A percentile compares a stretch with the other conserved stretches of the same genome.
phyloP scores from a whole-genome alignment of 2,888 invertebrate genomes.

The Deroplatys truncata region DNA sequence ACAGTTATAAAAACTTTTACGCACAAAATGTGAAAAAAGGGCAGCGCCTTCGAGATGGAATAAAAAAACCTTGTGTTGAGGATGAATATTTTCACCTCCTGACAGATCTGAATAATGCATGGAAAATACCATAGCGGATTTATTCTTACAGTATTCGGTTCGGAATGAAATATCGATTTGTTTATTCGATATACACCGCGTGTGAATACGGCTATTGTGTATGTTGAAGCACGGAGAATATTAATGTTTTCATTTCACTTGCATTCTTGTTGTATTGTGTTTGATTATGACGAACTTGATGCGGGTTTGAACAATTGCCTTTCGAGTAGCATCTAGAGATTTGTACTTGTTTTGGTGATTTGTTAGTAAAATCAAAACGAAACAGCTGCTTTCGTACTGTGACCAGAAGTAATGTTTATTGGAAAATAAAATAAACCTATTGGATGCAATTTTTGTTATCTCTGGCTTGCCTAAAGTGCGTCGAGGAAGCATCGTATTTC shows the following conservation, averaged over 20 bases:
- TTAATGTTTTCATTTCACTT: background rate
- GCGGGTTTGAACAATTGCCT: background rate
- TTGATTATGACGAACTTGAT: background rate
- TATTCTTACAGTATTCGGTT: background rate
- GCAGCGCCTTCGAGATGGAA: no score
- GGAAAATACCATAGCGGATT: background rate
- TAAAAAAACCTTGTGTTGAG: background rate
- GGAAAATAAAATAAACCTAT: no score
- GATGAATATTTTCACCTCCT: background rate
- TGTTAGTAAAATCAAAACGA: no score
- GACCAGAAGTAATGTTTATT: no score
- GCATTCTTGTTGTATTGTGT: background rate
- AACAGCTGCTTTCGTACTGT: no score
- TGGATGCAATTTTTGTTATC: no score
- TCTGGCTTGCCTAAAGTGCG: no score
- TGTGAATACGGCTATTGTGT: background rate
- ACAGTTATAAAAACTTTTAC: no score
- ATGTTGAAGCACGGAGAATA: background rate
- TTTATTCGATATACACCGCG: background rate
- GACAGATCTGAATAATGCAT: background rate
- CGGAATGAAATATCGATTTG: background rate
- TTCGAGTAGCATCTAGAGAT: background rate
- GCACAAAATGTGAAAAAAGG: no score
- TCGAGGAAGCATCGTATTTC: no score
- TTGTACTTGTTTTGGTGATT: no score